Percentiles rank a stretch among this genome's conserved stretches.
phyloP scores from a whole-genome alignment of 2,888 invertebrate species.

The Tetragonisca angustula region DNA sequence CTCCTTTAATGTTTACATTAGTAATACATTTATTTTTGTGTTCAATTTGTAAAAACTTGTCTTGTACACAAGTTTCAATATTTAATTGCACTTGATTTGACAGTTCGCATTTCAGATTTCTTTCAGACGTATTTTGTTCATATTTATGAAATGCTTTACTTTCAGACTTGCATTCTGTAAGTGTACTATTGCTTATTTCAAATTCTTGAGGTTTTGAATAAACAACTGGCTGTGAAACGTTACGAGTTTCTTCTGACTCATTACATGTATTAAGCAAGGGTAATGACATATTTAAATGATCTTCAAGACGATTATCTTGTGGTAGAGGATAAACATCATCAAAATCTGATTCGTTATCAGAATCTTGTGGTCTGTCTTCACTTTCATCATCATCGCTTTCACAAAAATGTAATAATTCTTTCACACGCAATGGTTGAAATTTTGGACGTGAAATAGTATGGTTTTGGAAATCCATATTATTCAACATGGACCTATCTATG shows the following conservation, averaged over 20 bases:
- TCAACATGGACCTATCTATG: conserved; percentile 43
- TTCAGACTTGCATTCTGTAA: background rate
- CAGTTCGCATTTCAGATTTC: conserved; percentile 8
- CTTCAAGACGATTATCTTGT: conserved; percentile 34
- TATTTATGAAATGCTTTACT: background rate
- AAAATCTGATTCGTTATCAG: conserved; percentile 66
- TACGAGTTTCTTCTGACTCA: background rate
- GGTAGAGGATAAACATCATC: conserved; percentile 66
- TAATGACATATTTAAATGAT: conserved; percentile 18
- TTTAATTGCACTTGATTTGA: conserved; percentile 21
- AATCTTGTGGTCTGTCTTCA: conserved; percentile 64
- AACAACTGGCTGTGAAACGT: background rate
- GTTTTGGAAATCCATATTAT: conserved; percentile 43
- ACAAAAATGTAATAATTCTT: conserved; percentile 71
- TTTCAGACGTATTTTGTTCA: conserved; percentile 1
- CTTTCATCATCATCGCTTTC: conserved; percentile 76
- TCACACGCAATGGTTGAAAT: conserved; percentile 76
- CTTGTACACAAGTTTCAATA: conserved; percentile 5
- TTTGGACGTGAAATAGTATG: conserved; percentile 55
- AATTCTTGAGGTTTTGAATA: conserved; percentile 3
- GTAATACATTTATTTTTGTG: conserved; percentile 6
- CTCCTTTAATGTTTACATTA: conserved; percentile 21
- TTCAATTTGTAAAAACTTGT: conserved; percentile 20
- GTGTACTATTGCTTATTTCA: background rate
- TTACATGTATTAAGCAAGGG: background rate